Conservation (phyloP, 2,113 vertebrate species). For the Burhinus oedicnemus region DNA sequence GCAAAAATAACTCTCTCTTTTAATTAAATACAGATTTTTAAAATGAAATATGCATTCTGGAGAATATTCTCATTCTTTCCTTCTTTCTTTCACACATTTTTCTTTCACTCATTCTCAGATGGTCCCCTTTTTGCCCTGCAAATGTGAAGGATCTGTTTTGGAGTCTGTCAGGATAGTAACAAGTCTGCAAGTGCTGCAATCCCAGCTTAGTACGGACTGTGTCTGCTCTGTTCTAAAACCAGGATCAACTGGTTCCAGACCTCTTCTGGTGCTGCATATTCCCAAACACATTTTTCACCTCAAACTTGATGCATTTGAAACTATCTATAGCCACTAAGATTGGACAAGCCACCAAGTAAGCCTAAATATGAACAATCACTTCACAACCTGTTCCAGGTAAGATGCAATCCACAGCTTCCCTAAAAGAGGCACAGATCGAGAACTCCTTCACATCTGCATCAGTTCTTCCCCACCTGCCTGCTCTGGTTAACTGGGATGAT, state of each 20-base stretch:
- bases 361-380: background rate
- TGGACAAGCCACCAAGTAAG: background rate
- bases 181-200: background rate
- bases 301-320: background rate
- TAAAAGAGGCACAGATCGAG: background rate
- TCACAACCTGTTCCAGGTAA: background rate
- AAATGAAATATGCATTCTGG: background rate
- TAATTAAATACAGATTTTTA: background rate
- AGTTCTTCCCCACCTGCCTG: background rate
- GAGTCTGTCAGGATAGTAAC: background rate
- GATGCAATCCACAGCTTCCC: background rate
- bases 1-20: background rate
- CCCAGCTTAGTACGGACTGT: background rate
- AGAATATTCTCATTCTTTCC: background rate
- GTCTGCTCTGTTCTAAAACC: background rate
- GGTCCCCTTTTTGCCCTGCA: background rate
- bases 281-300: background rate
- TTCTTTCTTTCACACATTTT: background rate
- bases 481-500: background rate
- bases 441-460: background rate
- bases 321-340: background rate
- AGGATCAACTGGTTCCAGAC: background rate
- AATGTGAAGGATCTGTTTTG: background rate
- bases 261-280: background rate
- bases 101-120: background rate